Base-by-base conservation (phyloP, 2,888 invertebrate genomes). In the Ctenicera cuprea region DNA sequence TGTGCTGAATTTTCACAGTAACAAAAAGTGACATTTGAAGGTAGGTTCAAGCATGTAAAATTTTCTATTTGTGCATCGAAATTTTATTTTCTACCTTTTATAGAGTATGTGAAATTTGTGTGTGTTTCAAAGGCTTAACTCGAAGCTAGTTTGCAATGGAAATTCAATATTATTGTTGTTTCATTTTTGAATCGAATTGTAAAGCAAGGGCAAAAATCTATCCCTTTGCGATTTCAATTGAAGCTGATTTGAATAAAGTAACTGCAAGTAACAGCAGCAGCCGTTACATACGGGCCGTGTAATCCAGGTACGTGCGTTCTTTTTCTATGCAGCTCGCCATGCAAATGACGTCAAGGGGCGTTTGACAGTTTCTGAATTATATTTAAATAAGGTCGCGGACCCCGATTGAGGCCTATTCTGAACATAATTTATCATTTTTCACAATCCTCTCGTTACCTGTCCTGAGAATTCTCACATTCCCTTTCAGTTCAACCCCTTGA, bases 291-390 rank as follows among this genome's bases (percentile, higher is more conserved):
- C 71, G 59, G 54, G 65, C 69, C 68, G 73, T 69, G 63, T 68
- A 76, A 73, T 71, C 75, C 77, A 78, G 77, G 78, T 78, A 78
- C 67, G 73, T 71, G 65, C 43, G 59, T 37, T 61, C 50, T 75
- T 69, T 76, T 78, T 76, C 71, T 70, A 75, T 65, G 64, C 50
- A 66, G 67, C 64, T 78, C 82, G 80, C 85, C 85, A 86, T 85
- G 86, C 85, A 85, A 86, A 85, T 85, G 83, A 81, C 80, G 79
- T 80, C 80, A 80, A 83, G 84, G 85, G 85, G 83, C 83, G 84
- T 84, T 84, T 85, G 86, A 85, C 85, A 86, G 84, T 85, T 85
- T 81, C 80, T 84, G 85, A 86, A 86, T 86, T 82, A 86, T 85
- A 86, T 85, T 86, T 84, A 86, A 85, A 85, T 85, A 80, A 84